A percentile compares a stretch with the other conserved stretches of the same genome.
phyloP scores from a whole-genome alignment of 2,113 vertebrate genomes.

The Thalassarche chlororhynchos region DNA sequence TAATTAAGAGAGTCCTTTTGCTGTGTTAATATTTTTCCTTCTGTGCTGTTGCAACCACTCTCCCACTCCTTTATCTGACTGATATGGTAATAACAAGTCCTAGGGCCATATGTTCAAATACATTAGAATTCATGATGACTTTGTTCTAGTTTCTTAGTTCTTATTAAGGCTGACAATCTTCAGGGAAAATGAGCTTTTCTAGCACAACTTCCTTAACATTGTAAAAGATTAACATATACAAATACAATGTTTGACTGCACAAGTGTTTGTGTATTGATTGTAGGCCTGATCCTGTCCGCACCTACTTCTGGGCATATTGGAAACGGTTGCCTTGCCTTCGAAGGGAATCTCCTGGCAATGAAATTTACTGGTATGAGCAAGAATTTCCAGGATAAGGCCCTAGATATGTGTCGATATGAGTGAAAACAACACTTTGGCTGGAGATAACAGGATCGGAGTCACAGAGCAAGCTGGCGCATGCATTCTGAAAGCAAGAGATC shows the following conservation, averaged over 20 bases:
- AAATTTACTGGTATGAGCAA: neutral
- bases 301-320: neutral
- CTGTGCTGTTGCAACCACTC: constrained; percentile 40
- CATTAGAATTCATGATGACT: constrained; percentile 63
- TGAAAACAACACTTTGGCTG: neutral
- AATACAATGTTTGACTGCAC: neutral
- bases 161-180: constrained; percentile 41
- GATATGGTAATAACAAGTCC: constrained; percentile 69
- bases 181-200: constrained; percentile 13
- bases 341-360: neutral
- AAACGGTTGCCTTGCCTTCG: neutral
- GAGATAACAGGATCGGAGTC: neutral
- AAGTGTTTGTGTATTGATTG: neutral
- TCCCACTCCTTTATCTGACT: constrained; percentile 64
- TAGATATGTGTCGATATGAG: neutral
- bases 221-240: neutral
- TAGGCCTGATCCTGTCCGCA: neutral
- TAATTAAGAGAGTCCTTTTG: constrained; percentile 1
- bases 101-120: constrained; percentile 68
- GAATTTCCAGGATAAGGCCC: neutral
- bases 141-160: constrained; percentile 52
- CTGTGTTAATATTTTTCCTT: constrained; percentile 53
- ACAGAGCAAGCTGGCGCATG: neutral
- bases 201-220: neutral
- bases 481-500: neutral